Conservation (phyloP, 2,888 invertebrate genomes). For the Lordiphosa fenestrarum region DNA sequence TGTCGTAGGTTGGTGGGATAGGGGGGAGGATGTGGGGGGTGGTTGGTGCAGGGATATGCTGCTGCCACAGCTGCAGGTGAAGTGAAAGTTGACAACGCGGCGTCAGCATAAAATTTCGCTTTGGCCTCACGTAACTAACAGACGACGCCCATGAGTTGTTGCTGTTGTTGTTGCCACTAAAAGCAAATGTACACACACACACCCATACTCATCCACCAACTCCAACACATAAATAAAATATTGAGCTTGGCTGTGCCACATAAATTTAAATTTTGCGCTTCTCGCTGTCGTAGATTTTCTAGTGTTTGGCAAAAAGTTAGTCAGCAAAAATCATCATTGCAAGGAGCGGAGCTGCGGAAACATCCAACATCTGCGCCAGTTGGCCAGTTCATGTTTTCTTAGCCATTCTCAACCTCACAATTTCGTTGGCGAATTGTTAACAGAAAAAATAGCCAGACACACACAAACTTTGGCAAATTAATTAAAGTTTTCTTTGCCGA, state of each 20-base stretch:
- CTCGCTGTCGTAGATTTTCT: constrained; percentile 10
- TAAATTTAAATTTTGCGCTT: constrained; percentile 62
- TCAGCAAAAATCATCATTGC: constrained; percentile 56
- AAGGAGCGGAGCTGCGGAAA: constrained; percentile 16
- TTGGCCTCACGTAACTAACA: constrained; percentile 56
- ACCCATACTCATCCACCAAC: constrained; percentile 15
- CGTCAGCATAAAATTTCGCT: constrained; percentile 63
- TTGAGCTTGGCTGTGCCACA: constrained; percentile 54
- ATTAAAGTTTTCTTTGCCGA: constrained; percentile 46
- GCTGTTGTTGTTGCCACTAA: constrained; percentile 36
- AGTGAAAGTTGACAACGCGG: constrained; percentile 71
- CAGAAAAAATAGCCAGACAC: constrained; percentile 43
- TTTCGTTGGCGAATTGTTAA: constrained; percentile 50
- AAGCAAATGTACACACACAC: constrained; percentile 48
- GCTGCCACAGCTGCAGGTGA: constrained; percentile 66
- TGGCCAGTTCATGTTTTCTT: constrained; percentile 34
- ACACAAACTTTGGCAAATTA: constrained; percentile 47
- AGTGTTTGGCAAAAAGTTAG: constrained; percentile 57
- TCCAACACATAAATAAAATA: constrained; percentile 59
- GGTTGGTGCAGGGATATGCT: constrained; percentile 5
- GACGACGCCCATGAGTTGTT: constrained; percentile 39
- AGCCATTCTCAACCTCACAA: constrained; percentile 26
- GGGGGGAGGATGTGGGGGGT: background rate
- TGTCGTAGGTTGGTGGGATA: constrained; percentile 4
- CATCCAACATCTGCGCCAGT: constrained; percentile 36